Percentiles rank a stretch among this genome's conserved stretches.
These are phyloP conservation scores for Labrus mixtus DNA, from an alignment of 2,113 vertebrate genomes.

Conservation along the genomic window DNA sequence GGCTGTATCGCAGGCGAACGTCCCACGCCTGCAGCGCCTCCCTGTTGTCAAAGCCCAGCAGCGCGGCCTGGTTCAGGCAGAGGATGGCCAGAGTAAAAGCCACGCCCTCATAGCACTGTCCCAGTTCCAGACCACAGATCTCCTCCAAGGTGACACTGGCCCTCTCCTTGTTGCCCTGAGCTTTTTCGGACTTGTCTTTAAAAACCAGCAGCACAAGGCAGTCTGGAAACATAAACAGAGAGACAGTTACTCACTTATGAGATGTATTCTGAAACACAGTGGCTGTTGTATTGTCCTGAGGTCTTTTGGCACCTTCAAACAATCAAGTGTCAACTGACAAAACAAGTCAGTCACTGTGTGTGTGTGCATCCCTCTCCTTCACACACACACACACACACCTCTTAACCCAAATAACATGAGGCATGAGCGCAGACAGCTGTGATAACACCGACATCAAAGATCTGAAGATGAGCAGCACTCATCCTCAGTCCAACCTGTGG, in stretches of 20 bases:
- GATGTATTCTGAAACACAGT: slow-evolving; percentile 35
- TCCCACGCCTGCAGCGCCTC: slow-evolving; percentile 94
- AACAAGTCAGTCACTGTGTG: slow-evolving; percentile 53
- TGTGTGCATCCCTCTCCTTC: slow-evolving; percentile 12
- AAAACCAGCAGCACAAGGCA: slow-evolving; percentile 93
- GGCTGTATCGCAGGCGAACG: slow-evolving; percentile 88
- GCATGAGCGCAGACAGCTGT: slow-evolving; percentile 76
- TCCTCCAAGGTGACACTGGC: slow-evolving; percentile 91
- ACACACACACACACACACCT: slow-evolving; percentile 43
- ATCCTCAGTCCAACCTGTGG: slow-evolving; percentile 55
- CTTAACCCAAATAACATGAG: slow-evolving; percentile 55
- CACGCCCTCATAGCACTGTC: slow-evolving; percentile 89
- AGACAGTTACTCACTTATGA: not conserved
- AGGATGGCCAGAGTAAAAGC: slow-evolving; percentile 89
- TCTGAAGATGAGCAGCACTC: slow-evolving; percentile 47
- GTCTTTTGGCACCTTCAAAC: slow-evolving; percentile 58
- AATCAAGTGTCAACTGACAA: slow-evolving; percentile 73
- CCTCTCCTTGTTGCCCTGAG: slow-evolving; percentile 87
- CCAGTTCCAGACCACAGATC: slow-evolving; percentile 94
- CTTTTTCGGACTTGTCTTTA: slow-evolving; percentile 90
- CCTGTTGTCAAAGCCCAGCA: slow-evolving; percentile 93
- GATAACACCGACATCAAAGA: slow-evolving; percentile 76
- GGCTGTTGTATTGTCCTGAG: slow-evolving; percentile 27
- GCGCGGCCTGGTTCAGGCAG: slow-evolving; percentile 89
- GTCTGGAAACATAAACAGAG: slow-evolving; percentile 80